Conservation (phyloP, 2,888 invertebrate species). For the Mesorhabditis belari region DNA sequence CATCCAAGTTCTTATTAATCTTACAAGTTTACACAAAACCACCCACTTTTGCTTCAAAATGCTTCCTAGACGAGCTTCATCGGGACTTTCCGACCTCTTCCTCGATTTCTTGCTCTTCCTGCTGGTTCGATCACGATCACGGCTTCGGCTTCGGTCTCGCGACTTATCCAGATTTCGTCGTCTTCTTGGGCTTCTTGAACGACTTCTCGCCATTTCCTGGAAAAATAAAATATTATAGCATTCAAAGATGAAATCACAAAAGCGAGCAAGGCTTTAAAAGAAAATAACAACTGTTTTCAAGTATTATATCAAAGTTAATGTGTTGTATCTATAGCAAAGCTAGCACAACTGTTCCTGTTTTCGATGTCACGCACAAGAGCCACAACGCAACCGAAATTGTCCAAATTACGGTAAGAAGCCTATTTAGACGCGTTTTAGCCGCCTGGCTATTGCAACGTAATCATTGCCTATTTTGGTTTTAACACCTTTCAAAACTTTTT, state of each 20-base stretch:
- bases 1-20: too few species aligned
- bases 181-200: neutral
- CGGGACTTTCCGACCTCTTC: neutral
- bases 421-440: too few species aligned
- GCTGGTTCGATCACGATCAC: neutral
- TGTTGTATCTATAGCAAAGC: neutral
- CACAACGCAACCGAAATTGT: too few species aligned
- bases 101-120: neutral
- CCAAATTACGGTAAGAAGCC: too few species aligned
- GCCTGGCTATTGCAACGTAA: too few species aligned
- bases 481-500: too few species aligned
- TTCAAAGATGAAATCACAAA: neutral
- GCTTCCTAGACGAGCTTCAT: neutral
- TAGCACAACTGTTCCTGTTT: neutral
- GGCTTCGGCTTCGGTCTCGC: too few species aligned
- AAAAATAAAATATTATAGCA: neutral
- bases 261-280: neutral
- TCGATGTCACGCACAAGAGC: too few species aligned
- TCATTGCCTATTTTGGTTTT: too few species aligned
- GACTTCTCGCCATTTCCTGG: neutral
- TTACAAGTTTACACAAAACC: too few species aligned
- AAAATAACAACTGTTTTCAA: neutral
- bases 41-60: neutral
- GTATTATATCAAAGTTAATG: neutral
- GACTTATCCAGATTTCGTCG: neutral